A percentile compares a stretch with the other conserved stretches of the same genome.
These are phyloP conservation scores for Sebastes cheni DNA, from an alignment of 2,797 vertebrate species.

Conservation along the genomic window DNA sequence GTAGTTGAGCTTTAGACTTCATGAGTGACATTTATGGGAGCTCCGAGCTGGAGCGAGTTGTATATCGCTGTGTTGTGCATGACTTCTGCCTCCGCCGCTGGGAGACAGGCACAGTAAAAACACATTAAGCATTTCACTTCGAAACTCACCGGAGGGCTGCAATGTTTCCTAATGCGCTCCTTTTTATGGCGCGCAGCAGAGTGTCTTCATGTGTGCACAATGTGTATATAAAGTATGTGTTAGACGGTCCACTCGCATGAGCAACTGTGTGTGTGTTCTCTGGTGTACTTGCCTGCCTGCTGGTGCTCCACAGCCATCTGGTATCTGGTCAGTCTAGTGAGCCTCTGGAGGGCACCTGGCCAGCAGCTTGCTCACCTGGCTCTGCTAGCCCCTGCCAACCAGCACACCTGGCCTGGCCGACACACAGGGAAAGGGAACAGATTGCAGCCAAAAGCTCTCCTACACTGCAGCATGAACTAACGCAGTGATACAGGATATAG, in stretches of 20 bases:
- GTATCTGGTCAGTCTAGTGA: slow-evolving; percentile 72
- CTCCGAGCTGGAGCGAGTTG: slow-evolving; percentile 33
- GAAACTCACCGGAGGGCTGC: slow-evolving; percentile 58
- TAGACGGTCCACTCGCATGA: slow-evolving; percentile 18
- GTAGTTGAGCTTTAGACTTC: slow-evolving; percentile 23
- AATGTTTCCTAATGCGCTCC: slow-evolving; percentile 51
- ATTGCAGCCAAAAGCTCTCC: slow-evolving; percentile 54
- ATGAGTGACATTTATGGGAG: slow-evolving; percentile 61
- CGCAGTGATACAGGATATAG: not conserved
- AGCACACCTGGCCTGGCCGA: slow-evolving; percentile 68
- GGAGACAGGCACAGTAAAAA: slow-evolving; percentile 63
- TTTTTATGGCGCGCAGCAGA: slow-evolving; percentile 48
- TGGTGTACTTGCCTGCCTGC: slow-evolving; percentile 46
- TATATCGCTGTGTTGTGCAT: slow-evolving; percentile 40
- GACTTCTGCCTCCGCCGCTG: slow-evolving; percentile 30
- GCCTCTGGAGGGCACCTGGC: slow-evolving; percentile 78
- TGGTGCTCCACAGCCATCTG: slow-evolving; percentile 71
- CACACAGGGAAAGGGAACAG: slow-evolving; percentile 50
- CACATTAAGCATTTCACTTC: slow-evolving; percentile 64
- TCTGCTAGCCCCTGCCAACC: slow-evolving; percentile 65
- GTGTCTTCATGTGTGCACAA: slow-evolving; percentile 3
- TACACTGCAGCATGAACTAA: slow-evolving; percentile 23
- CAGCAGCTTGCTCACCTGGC: slow-evolving; percentile 79
- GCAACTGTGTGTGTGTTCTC: slow-evolving; percentile 10
- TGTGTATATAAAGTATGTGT: not conserved